Base-by-base conservation (phyloP, 2,113 vertebrate species). In the Ariopsis seemanni region DNA sequence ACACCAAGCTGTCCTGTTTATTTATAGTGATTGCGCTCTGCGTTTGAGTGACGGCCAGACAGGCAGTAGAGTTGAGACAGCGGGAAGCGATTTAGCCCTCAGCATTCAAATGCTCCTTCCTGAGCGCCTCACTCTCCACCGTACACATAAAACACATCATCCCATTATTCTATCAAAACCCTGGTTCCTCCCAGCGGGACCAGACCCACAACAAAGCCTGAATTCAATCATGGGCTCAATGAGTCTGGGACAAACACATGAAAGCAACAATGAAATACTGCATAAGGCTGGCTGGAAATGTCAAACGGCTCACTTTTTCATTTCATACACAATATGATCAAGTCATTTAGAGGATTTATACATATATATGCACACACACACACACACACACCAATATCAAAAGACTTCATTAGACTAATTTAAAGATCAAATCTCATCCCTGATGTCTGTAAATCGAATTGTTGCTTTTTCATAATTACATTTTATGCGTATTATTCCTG, bases 401-500 rank as follows among this genome's bases (percentile, higher is more conserved):
- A 92, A 89, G 90, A 93, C 91, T 94, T 94, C 92, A 93, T 94
- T 94, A 94, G 89, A 92, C 94, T 92, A 93, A 94, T 94, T 89
- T 90, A 84, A 91, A 91, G 53, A 94, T 92, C 92, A 90, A 89
- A 93, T 94, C 92, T 93, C 90, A 92, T 87, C 91, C 93, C 92
- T 91, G 91, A 94, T 95, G 92, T 94, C 94, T 93, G 90, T 89
- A 93, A 92, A 94, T 94, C 92, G 84, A 94, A 94, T 95, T 94
- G 94, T 92, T 92, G 75, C 89, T 91, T 93, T 92, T 92, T 94
- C 94, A 90, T 94, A 95, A 95, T 94, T 94, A 89, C 91, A 94
- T 95, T 93, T 90, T n/a, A 90, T 93, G 93, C 91, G 90, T 90
- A 92, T 93, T 93, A 93, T 74, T 92, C 93, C 80, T 90, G 85